These are phyloP conservation scores for Danio jaintianensis DNA, from an alignment of 2,797 vertebrate species.

Conservation along the genomic window DNA sequence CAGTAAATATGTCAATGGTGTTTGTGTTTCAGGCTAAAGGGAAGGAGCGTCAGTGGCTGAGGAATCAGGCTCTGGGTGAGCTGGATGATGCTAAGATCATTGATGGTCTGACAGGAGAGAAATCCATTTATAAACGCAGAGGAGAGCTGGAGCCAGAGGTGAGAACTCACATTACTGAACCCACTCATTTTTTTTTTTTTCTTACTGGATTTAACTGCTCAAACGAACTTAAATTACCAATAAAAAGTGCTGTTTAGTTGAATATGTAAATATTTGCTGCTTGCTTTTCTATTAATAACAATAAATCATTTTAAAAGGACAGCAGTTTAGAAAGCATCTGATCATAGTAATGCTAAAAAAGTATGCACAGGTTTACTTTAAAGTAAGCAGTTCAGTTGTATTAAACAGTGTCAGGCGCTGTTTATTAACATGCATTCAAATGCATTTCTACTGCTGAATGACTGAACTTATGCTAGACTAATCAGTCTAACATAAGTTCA, in stretches of 20 bases:
- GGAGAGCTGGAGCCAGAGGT: conserved; percentile 95
- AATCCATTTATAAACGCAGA: conserved; percentile 93
- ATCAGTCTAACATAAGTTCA: too few species aligned
- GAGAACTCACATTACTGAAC: conserved; percentile 55
- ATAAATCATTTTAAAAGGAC: background rate
- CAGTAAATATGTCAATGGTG: background rate
- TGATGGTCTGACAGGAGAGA: conserved; percentile 95
- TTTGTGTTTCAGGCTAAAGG: conserved; percentile 90
- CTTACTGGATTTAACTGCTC: background rate
- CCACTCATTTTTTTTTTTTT: too few species aligned
- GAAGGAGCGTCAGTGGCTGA: conserved; percentile 96
- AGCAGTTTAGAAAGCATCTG: background rate
- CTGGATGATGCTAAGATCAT: conserved; percentile 97
- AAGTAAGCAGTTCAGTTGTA: background rate
- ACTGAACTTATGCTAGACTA: too few species aligned
- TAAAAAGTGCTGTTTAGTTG: background rate
- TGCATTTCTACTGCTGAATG: too few species aligned
- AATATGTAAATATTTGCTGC: background rate
- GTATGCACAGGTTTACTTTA: background rate
- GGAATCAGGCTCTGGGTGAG: conserved; percentile 93
- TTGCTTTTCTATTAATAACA: background rate
- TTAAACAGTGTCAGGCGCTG: too few species aligned
- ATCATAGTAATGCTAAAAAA: background rate
- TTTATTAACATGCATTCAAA: too few species aligned
- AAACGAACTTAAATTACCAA: background rate